Conservation (phyloP, 1,140 invertebrate genomes). For the Drosophila ogumai region DNA sequence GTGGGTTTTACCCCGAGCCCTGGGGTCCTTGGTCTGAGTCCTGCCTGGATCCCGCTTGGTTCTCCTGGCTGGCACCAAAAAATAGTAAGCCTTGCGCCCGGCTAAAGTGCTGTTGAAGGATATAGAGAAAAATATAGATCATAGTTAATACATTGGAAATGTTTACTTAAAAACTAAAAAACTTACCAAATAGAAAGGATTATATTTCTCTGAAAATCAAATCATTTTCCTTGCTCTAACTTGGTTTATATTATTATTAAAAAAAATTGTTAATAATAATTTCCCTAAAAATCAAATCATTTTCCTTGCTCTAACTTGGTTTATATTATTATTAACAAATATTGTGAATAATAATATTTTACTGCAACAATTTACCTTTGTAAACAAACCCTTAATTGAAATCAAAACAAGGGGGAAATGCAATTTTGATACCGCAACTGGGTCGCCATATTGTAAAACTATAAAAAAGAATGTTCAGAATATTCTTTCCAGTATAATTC, state of each 20-base stretch:
- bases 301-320: background rate
- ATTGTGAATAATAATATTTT: background rate
- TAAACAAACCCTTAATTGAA: conserved; percentile 42
- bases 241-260: background rate
- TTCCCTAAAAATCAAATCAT: background rate
- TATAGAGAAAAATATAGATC: conserved; percentile 10
- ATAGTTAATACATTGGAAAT: background rate
- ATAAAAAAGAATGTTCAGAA: conserved; percentile 60
- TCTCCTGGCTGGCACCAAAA: conserved; percentile 43
- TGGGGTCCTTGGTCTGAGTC: conserved; percentile 25
- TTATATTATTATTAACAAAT: background rate
- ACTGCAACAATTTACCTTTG: background rate
- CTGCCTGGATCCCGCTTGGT: conserved; percentile 46
- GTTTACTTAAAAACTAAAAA: too few relatives aligned
- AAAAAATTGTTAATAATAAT: too few relatives aligned
- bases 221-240: background rate
- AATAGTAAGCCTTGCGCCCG: conserved; percentile 5
- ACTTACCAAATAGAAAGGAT: background rate
- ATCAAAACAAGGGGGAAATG: conserved; percentile 50
- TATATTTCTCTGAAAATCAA: background rate
- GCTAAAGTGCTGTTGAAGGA: conserved; percentile 2
- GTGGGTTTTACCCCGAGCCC: conserved; percentile 31
- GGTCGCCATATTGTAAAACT: conserved; percentile 81
- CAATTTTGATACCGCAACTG: conserved; percentile 56
- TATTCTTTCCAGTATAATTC: conserved; percentile 64